Base-by-base conservation (phyloP, 2,797 vertebrate genomes). In the Etheostoma perlongum region DNA sequence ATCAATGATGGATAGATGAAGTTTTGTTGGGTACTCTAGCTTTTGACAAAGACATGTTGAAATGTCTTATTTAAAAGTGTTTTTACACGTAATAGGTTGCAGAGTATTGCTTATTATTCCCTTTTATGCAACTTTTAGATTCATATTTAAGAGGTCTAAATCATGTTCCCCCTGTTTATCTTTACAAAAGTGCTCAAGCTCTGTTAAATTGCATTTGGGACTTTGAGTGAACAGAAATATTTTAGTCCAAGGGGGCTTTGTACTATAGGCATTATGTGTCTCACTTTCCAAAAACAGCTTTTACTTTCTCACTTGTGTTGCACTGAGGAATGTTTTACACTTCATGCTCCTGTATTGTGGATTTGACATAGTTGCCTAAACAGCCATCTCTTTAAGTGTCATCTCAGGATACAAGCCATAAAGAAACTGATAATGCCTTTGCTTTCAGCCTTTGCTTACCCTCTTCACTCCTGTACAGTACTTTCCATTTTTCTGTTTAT, bases 301-400 rank as follows among this genome's bases (percentile, higher is more conserved):
- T 33, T 21, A 66, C 25, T 78, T 69, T 66, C 27, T 67, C 36
- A 36, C 51, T 82, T 46, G 15, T 62, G 60, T 48, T 66, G 71
- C 10, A 40, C 16, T 48, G 62, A 77, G 67, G 66, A 75, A 69
- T 15, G 62, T 67, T 81, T 81, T 71, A 55, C 46, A 6, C 46
- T 71, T 23, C 18, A 49, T 59, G 75, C 60, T 57, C 6, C 63
- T 40, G 25, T 62, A 60, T 77, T 67, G 60, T 80, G 72, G 25
- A 47, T 79, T 65, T 71, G 55, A 62, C 68, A 47, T 64, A 40
- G 46, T 46, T 19, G 13, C 51, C 33, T 30, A 70, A 67, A 77
- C 62, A 49, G 42, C 23, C 57, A 63, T 61, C 47, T 54, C 57
- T 72, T 53, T 27, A 62, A 74, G 46, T 75, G 75, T 87, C 66